Percentiles rank a stretch among this genome's conserved stretches.
Conservation (phyloP, 2,888 invertebrate genomes). For the Lasioglossum lativentre region DNA sequence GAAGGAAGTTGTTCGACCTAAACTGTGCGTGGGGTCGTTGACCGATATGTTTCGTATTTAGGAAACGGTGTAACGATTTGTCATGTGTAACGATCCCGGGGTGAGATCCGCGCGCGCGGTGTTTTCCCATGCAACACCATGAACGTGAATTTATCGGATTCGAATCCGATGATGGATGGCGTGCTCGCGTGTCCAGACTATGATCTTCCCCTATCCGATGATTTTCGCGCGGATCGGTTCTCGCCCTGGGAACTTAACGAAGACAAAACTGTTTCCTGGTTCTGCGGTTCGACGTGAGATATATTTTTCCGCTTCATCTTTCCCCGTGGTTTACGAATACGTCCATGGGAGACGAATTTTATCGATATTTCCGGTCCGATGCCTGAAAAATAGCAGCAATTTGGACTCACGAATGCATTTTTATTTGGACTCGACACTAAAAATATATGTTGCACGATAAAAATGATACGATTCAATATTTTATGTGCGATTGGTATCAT, state of each 20-base stretch:
- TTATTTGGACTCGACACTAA: neutral
- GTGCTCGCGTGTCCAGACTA: slow-evolving; percentile 14
- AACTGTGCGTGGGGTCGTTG: neutral
- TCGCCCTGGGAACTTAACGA: slow-evolving; percentile 6
- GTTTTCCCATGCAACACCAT: slow-evolving; percentile 30
- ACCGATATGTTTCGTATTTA: slow-evolving; percentile 15
- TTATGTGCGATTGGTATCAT: too few relatives aligned
- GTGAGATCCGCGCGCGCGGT: too few relatives aligned
- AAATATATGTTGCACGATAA: too few relatives aligned
- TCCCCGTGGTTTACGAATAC: neutral
- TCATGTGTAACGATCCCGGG: slow-evolving; percentile 27
- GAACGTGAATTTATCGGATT: slow-evolving; percentile 45
- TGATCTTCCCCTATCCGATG: slow-evolving; percentile 11
- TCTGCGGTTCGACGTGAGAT: neutral
- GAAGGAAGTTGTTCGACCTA: neutral
- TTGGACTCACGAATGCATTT: too few relatives aligned
- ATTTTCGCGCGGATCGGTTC: slow-evolving; percentile 3
- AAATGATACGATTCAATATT: too few relatives aligned
- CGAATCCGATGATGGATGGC: slow-evolving; percentile 41
- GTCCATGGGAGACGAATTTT: neutral
- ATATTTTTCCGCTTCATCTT: neutral
- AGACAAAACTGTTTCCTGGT: neutral
- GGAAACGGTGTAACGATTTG: slow-evolving; percentile 28
- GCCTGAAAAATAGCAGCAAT: neutral
- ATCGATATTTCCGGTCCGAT: neutral